Conservation (phyloP, 2,888 invertebrate genomes). For the Andrena fulva region DNA sequence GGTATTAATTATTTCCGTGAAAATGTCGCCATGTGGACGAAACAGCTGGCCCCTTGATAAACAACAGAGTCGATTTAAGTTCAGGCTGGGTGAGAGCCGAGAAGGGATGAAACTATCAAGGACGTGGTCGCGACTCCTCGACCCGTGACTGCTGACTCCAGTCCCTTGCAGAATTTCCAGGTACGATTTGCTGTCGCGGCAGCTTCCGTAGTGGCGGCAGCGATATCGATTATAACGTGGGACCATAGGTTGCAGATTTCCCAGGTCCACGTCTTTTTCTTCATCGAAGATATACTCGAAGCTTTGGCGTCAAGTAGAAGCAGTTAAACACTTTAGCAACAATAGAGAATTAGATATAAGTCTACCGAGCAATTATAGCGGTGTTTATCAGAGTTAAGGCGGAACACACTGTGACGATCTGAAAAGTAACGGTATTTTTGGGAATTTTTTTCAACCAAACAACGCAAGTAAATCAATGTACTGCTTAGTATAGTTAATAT, state of each 20-base stretch:
- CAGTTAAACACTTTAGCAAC: too few species aligned
- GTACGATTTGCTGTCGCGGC: slow-evolving; percentile 59
- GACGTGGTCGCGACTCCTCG: slow-evolving; percentile 37
- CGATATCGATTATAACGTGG: slow-evolving; percentile 62
- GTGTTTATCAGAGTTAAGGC: too few species aligned
- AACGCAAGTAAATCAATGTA: too few species aligned
- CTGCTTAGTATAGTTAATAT: too few species aligned
- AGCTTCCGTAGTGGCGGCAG: slow-evolving; percentile 3
- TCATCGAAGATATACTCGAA: too few species aligned
- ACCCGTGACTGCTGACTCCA: slow-evolving; percentile 62
- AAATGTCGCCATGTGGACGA: slow-evolving; percentile 33
- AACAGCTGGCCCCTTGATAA: slow-evolving; percentile 37
- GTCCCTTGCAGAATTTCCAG: slow-evolving; percentile 56
- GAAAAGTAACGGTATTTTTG: too few species aligned
- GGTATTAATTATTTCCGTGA: background rate
- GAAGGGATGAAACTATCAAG: slow-evolving; percentile 19
- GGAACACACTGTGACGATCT: too few species aligned
- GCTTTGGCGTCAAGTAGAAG: too few species aligned
- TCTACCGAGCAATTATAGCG: too few species aligned
- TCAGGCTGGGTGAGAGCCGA: background rate
- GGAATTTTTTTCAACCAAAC: too few species aligned
- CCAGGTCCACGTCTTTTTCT: too few species aligned
- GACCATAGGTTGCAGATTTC: slow-evolving; percentile 37
- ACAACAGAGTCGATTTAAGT: slow-evolving; percentile 47
- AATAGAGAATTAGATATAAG: too few species aligned